Percentiles rank a stretch among this genome's conserved stretches.
These are phyloP conservation scores for Glyphotaelius pellucidus DNA, from an alignment of 2,888 invertebrate genomes.

Conservation along the genomic window DNA sequence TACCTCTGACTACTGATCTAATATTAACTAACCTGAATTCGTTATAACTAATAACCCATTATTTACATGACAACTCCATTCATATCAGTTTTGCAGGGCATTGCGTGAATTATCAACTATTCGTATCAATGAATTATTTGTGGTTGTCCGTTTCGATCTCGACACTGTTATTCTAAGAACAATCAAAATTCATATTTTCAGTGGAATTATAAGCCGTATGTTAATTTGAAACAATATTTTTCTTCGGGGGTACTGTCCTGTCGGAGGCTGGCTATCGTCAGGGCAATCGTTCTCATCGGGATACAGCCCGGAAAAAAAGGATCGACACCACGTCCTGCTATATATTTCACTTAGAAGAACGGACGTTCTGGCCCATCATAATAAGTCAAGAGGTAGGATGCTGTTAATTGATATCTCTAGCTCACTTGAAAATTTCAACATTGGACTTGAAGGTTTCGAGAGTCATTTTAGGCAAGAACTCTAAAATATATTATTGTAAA, in stretches of 20 bases:
- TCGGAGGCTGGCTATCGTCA: neutral
- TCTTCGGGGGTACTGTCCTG: neutral
- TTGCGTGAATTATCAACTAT: neutral
- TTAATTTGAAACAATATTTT: neutral
- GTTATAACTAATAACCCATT: neutral
- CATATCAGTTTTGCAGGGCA: neutral
- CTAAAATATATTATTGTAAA: no score
- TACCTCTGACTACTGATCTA: neutral
- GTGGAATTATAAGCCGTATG: neutral
- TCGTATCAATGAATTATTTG: neutral
- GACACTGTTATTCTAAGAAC: neutral
- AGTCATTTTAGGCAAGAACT: no score
- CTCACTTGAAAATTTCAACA: no score
- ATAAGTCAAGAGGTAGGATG: no score
- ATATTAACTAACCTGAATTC: slow-evolving; percentile 27
- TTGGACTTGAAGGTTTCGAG: no score
- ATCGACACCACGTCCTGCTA: no score
- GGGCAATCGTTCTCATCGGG: no score
- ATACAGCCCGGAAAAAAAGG: no score
- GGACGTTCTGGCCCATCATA: no score
- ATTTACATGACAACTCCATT: neutral
- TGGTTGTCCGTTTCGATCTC: neutral
- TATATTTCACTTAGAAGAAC: no score
- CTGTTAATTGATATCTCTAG: no score
- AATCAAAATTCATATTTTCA: neutral